A percentile compares a stretch with the other conserved stretches of the same genome.
These are phyloP conservation scores for Drosophila neonasuta DNA, from an alignment of 2,888 invertebrate species.

Conservation along the genomic window DNA sequence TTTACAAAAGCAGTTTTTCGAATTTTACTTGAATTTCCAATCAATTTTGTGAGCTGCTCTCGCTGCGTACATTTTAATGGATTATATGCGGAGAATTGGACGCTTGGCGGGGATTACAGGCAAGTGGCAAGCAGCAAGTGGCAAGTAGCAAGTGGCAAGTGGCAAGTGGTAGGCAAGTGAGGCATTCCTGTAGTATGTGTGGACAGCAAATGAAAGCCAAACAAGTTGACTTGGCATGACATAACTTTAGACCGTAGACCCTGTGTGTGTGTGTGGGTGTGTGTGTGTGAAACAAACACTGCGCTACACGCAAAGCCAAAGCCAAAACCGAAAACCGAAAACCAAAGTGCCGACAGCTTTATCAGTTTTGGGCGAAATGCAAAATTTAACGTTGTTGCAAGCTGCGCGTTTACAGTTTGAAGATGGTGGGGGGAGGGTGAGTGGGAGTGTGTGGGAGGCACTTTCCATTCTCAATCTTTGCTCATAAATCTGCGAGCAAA, in stretches of 20 bases:
- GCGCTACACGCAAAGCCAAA: conserved; percentile 5
- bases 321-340: background rate
- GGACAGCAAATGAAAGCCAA: conserved; percentile 75
- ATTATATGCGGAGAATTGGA: conserved; percentile 54
- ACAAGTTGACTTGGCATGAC: conserved; percentile 63
- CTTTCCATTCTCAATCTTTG: conserved; percentile 23
- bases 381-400: background rate
- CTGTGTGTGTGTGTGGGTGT: no score
- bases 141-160: conserved; percentile 50
- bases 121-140: conserved; percentile 44
- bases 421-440: background rate
- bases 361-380: background rate
- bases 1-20: no score
- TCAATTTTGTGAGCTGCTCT: conserved; percentile 23
- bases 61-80: conserved; percentile 49
- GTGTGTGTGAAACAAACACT: conserved; percentile 9
- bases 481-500: conserved; percentile 64
- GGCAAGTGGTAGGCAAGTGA: conserved; percentile 40
- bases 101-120: conserved; percentile 54
- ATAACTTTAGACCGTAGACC: conserved; percentile 41
- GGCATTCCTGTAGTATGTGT: conserved; percentile 41
- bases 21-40: background rate
- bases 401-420: background rate
- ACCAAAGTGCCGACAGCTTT: conserved; percentile 2
- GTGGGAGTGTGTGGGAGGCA: conserved; percentile 1